phyloP scores from a whole-genome alignment of 2,888 invertebrate genomes.

The Acronicta aceris region DNA sequence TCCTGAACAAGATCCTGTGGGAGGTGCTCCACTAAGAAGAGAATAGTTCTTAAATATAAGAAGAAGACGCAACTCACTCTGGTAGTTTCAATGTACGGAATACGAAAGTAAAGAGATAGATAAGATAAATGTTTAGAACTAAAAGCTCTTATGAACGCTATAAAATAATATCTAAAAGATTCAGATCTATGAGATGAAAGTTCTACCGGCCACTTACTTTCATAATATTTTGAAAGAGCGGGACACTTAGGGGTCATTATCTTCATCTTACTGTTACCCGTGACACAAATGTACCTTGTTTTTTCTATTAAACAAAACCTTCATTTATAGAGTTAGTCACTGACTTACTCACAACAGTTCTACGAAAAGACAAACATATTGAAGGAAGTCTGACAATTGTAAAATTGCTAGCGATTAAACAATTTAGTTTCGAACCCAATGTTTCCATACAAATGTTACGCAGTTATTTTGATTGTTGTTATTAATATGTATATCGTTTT shows the following conservation, averaged over 20 bases:
- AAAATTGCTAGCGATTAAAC: constrained; percentile 74
- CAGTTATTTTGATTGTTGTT: constrained; percentile 39
- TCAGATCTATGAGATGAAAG: constrained; percentile 49
- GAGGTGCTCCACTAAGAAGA: no score
- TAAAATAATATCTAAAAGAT: constrained; percentile 54
- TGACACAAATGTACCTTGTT: constrained; percentile 43
- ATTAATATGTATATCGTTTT: constrained; percentile 48
- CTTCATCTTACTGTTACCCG: constrained; percentile 46
- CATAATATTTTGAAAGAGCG: constrained; percentile 57
- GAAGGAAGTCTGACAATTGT: constrained; percentile 67
- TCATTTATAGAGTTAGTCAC: constrained; percentile 50
- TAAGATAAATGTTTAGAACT: constrained; percentile 52
- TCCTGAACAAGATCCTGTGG: no score
- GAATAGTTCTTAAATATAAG: no score
- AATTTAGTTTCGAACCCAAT: constrained; percentile 52
- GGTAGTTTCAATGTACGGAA: constrained; percentile 33
- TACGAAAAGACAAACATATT: constrained; percentile 56
- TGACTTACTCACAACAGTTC: constrained; percentile 43
- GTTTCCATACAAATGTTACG: constrained; percentile 62
- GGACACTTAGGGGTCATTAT: constrained; percentile 52
- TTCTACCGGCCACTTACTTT: constrained; percentile 43
- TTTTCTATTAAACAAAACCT: constrained; percentile 47
- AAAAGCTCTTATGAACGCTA: constrained; percentile 49
- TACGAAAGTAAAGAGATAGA: constrained; percentile 35
- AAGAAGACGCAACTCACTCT: no score